Conservation (phyloP, 2,113 vertebrate genomes). For the Pseudopipra pipra region DNA sequence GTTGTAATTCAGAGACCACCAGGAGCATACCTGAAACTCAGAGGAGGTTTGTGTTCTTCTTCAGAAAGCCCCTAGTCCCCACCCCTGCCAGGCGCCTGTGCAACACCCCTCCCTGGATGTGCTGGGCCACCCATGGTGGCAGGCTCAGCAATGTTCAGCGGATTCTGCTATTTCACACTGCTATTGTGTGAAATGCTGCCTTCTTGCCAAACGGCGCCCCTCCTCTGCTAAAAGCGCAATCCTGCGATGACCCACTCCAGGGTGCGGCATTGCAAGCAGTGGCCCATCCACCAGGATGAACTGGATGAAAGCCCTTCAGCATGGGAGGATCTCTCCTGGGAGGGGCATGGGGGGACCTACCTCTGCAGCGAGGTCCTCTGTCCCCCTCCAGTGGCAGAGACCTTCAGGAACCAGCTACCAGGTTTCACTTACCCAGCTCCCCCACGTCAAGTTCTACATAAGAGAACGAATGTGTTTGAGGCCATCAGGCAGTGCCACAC, state of each 20-base stretch:
- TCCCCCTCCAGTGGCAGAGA: slow-evolving; percentile 59
- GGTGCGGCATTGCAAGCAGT: slow-evolving; percentile 42
- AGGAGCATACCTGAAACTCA: not conserved
- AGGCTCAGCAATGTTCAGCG: not conserved
- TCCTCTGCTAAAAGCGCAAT: slow-evolving; percentile 41
- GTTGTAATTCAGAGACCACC: not conserved
- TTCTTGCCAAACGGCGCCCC: slow-evolving; percentile 12
- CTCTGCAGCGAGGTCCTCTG: slow-evolving; percentile 15
- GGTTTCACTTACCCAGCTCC: not conserved
- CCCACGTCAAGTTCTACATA: not conserved
- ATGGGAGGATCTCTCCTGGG: slow-evolving; percentile 34
- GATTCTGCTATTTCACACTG: not conserved
- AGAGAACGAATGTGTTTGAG: not conserved
- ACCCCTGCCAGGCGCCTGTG: not conserved
- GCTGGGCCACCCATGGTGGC: not conserved
- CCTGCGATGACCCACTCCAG: slow-evolving; percentile 41
- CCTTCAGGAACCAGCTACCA: not conserved
- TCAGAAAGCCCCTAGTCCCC: not conserved
- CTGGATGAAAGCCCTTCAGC: slow-evolving; percentile 42
- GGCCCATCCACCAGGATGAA: slow-evolving; percentile 47
- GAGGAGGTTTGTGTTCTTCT: not conserved
- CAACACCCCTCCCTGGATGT: not conserved
- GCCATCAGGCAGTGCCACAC: not conserved
- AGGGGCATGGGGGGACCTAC: not conserved
- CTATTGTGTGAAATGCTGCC: slow-evolving; percentile 11